phyloP scores from a whole-genome alignment of 2,797 vertebrate genomes.

The Vireo griseus region DNA sequence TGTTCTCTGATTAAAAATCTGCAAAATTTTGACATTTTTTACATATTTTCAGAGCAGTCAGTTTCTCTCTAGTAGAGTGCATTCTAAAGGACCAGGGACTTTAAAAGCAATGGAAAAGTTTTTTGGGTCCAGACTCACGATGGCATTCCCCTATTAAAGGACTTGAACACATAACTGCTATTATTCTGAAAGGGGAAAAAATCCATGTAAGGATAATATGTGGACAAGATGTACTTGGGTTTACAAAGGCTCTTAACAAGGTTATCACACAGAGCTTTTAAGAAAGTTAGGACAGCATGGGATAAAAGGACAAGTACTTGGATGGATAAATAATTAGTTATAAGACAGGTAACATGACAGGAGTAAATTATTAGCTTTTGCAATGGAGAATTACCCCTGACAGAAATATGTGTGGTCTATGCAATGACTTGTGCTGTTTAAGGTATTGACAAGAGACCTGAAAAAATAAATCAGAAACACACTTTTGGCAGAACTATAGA shows the following conservation, averaged over 20 bases:
- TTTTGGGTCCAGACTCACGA: not conserved
- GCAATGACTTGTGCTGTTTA: not conserved
- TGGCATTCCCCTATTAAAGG: not conserved
- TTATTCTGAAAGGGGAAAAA: not conserved
- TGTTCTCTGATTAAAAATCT: not conserved
- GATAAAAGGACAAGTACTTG: not conserved
- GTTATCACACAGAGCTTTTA: not conserved
- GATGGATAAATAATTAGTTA: not conserved
- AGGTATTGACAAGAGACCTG: not conserved
- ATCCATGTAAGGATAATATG: not conserved
- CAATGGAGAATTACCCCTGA: not conserved
- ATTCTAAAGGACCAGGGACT: not conserved
- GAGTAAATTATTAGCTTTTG: not conserved
- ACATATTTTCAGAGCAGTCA: not conserved
- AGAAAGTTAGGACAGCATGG: not conserved
- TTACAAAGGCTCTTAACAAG: not conserved
- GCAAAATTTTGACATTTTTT: not conserved
- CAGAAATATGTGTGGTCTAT: not conserved
- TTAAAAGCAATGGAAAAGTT: not conserved
- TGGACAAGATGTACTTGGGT: not conserved
- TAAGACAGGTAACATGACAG: not conserved
- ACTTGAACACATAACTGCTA: accelerated
- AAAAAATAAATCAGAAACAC: not conserved
- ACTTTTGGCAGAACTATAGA: not conserved
- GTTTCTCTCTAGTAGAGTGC: not conserved